Evolutionary conservation across 2,888 invertebrate species (phyloP), one percentile per base, ranked within the genome.

Genomic region (Ommatoiulus sabulosus): DNA sequence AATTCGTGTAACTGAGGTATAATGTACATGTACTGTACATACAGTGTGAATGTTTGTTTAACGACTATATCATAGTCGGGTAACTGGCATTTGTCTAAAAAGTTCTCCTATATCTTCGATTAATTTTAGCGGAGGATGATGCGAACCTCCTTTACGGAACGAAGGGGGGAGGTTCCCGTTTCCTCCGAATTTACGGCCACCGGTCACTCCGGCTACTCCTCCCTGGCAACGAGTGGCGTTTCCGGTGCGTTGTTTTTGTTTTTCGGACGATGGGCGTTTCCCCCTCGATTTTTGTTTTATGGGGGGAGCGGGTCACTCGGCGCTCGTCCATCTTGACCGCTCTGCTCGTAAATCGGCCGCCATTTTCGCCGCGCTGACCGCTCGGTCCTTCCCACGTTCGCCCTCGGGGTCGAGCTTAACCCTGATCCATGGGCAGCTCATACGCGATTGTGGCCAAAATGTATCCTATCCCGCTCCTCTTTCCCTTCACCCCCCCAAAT

Each of bases 281-380:
- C 72, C 7, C 72, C 24, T 72, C 72, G 72, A 20, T 72, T 20
- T 20, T 24, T 24, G 72, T 24, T 72, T 72, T 72, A 72, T 72
- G 72, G 20, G 8, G 20, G 20, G 24, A 8, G 10, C 5, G 72
- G 72, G 72, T 72, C 72, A 63, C n/a, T 63, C 63, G n/a, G n/a
- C n/a, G 72, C 72, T 72, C 72, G 72, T 72, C 72, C 72, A 72
- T 72, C 72, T 72, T 72, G 72, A 72, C 72, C 63, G n/a, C 15
- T 63, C 63, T n/a, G 63, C 63, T 63, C 63, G 63, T 63, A 63
- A 63, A 63, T 63, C 63, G 3, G 63, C 63, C n/a, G 63, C 63
- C 63, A 6, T 63, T 52, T 52, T 52, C 52, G 52, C 63, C 63
- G n/a, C 46, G 46, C 46, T 46, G 46, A 46, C 46, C 52, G 52